Conservation (phyloP, 2,797 vertebrate genomes). For the Poliocrania exsul region DNA sequence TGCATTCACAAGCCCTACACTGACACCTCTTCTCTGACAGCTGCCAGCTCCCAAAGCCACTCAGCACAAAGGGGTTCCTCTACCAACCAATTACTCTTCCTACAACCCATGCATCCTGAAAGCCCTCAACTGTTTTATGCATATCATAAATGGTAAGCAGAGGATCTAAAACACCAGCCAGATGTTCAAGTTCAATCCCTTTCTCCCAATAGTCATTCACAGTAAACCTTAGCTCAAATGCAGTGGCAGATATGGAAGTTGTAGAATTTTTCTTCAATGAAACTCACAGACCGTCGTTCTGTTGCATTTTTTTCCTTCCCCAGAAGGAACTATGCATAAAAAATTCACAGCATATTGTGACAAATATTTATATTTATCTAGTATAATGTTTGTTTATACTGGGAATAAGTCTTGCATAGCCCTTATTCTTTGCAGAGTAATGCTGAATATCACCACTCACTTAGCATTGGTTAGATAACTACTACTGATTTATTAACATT, state of each 20-base stretch:
- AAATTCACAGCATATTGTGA: neutral
- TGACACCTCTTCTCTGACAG: neutral
- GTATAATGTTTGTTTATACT: neutral
- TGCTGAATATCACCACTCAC: neutral
- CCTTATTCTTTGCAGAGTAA: neutral
- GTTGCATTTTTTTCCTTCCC: neutral
- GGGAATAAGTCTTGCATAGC: neutral
- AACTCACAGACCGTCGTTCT: neutral
- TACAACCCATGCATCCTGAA: neutral
- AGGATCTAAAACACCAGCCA: neutral
- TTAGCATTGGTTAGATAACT: neutral
- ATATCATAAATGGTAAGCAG: neutral
- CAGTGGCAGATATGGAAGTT: neutral
- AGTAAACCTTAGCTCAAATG: neutral
- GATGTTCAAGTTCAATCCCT: neutral
- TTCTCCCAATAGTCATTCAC: fast-evolving
- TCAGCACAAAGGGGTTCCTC: neutral
- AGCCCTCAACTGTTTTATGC: neutral
- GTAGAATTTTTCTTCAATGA: neutral
- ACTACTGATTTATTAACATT: neutral
- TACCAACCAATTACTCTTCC: neutral
- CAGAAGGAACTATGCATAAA: neutral
- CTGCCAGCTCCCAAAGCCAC: neutral
- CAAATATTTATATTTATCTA: neutral
- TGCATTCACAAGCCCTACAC: neutral